A percentile compares a stretch with the other conserved stretches of the same genome.
These are phyloP conservation scores for Zelostemma sp. DNA, from an alignment of 1,140 invertebrate species.

Conservation along the genomic window DNA sequence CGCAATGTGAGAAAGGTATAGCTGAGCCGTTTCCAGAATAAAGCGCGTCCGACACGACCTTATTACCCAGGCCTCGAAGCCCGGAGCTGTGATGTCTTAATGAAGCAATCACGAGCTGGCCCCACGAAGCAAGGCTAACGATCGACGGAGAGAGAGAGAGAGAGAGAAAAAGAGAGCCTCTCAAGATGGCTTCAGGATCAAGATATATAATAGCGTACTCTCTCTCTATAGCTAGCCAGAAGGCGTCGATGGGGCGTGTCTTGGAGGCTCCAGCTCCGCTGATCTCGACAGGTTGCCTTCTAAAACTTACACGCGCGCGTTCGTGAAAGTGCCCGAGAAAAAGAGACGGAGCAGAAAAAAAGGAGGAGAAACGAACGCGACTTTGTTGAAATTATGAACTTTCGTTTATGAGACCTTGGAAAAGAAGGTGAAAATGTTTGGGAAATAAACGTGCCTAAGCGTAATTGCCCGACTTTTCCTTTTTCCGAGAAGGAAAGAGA, in stretches of 20 bases:
- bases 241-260: constrained; percentile 42
- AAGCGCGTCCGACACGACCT: constrained; percentile 11
- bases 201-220: constrained; percentile 12
- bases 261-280: constrained; percentile 13
- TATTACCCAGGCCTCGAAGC: constrained; percentile 6
- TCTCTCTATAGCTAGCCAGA: no score
- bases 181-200: constrained; percentile 1
- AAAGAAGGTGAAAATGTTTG: no score
- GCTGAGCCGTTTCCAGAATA: constrained; percentile 8
- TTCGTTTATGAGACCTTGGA: no score
- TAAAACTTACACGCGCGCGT: constrained; percentile 3
- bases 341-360: not conserved
- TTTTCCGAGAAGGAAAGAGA: no score
- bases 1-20: not conserved
- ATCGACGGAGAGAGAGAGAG: not conserved
- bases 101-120: constrained; percentile 36
- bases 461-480: no score
- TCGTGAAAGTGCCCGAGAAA: not conserved
- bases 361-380: not conserved
- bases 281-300: constrained; percentile 4
- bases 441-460: no score
- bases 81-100: constrained; percentile 27
- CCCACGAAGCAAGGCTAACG: not conserved
- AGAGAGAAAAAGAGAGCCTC: no score
- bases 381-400: no score